Evolutionary conservation across 2,113 vertebrate species (phyloP).

Genomic region (Oncorhynchus clarkii): DNA sequence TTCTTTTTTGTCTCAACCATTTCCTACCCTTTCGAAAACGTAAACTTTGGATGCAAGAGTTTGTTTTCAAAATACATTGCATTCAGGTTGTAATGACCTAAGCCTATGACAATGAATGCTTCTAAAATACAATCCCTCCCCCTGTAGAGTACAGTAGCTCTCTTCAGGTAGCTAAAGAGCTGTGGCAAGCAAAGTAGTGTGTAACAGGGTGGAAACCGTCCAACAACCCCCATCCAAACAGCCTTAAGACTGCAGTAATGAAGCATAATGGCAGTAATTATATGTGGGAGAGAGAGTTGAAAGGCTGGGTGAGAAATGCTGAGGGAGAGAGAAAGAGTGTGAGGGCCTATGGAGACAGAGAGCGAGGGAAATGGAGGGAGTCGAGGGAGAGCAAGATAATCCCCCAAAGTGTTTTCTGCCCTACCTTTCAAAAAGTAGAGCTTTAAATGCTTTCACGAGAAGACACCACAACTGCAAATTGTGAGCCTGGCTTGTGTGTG

Average conservation of each 20-base stretch:
- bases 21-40: no score
- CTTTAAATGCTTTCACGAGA: conserved; percentile 5
- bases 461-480: neutral
- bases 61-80: no score
- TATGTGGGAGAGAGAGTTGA: neutral
- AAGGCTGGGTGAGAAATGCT: neutral
- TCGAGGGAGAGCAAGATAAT: conserved; percentile 5
- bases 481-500: conserved; percentile 7
- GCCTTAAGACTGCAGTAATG: neutral
- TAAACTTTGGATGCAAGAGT: no score
- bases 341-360: neutral
- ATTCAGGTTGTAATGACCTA: no score
- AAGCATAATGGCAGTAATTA: conserved; percentile 1
- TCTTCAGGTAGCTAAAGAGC: neutral
- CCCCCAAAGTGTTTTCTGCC: conserved; percentile 8
- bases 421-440: conserved; percentile 4
- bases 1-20: no score
- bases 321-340: neutral
- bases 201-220: neutral
- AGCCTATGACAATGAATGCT: neutral
- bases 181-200: neutral
- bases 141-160: neutral
- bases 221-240: neutral
- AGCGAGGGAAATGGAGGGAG: neutral
- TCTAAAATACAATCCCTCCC: neutral